Conservation (phyloP, 2,113 vertebrate species). For the Loxodonta africana region DNA sequence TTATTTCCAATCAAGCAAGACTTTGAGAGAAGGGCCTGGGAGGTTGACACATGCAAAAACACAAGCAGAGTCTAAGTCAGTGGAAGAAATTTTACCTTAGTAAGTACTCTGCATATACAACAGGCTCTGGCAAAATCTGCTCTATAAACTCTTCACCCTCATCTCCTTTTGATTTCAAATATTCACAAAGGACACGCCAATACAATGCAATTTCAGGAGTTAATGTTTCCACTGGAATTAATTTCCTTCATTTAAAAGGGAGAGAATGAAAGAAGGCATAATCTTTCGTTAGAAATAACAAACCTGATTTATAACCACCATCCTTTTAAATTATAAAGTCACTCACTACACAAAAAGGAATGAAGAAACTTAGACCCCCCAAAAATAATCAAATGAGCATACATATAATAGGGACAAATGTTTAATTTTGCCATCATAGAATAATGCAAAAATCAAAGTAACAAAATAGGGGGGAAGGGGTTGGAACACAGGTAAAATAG, state of each 20-base stretch:
- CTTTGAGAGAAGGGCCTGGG: background rate
- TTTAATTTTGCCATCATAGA: background rate
- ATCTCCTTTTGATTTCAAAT: constrained; percentile 94
- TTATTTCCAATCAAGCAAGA: background rate
- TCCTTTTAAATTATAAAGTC: constrained; percentile 28
- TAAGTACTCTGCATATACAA: constrained; percentile 94
- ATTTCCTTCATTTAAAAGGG: constrained; percentile 89
- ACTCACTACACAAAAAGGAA: constrained; percentile 46
- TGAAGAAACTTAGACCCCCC: constrained; percentile 27
- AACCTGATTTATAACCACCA: background rate
- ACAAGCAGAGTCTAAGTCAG: constrained; percentile 20
- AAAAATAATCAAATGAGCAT: constrained; percentile 10
- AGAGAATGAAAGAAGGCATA: constrained; percentile 49
- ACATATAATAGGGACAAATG: background rate
- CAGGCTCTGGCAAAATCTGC: constrained; percentile 94
- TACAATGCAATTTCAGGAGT: constrained; percentile 95
- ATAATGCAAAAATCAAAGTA: constrained; percentile 58
- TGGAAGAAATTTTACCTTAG: constrained; percentile 88
- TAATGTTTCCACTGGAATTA: constrained; percentile 93
- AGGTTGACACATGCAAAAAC: background rate
- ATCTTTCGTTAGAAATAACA: constrained; percentile 31
- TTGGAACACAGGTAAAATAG: background rate
- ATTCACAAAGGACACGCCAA: constrained; percentile 95
- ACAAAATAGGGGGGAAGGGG: background rate
- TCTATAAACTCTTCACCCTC: constrained; percentile 95